These are phyloP conservation scores for Corythoichthys haematopterus DNA, from an alignment of 2,113 vertebrate genomes.

Conservation along the genomic window DNA sequence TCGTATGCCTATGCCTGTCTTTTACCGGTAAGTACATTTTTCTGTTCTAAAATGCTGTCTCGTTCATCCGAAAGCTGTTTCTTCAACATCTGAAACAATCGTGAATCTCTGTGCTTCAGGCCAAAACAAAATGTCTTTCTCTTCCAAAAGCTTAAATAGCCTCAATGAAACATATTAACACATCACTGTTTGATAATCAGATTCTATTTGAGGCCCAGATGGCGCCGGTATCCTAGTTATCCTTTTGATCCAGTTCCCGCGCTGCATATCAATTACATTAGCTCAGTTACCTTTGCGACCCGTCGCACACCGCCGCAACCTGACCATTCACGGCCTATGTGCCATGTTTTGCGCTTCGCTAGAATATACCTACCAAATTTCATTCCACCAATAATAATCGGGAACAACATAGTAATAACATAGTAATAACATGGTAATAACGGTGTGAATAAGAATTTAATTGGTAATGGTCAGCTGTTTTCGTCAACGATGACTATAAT, in stretches of 20 bases:
- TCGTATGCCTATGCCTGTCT: slow-evolving; percentile 50
- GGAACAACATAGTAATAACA: too few species aligned
- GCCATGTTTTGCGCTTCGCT: too few species aligned
- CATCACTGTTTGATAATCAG: slow-evolving; percentile 59
- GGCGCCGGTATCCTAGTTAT: slow-evolving; percentile 45
- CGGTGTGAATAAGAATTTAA: too few species aligned
- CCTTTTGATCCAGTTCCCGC: slow-evolving; percentile 54
- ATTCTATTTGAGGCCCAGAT: slow-evolving; percentile 48
- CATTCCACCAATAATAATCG: too few species aligned
- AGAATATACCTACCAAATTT: too few species aligned
- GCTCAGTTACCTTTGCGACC: slow-evolving; percentile 62
- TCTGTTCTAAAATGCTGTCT: background rate
- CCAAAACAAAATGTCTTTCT: too few species aligned
- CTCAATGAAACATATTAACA: slow-evolving; percentile 53
- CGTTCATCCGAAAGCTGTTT: background rate
- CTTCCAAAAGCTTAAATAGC: background rate
- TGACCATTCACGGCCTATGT: slow-evolving; percentile 4
- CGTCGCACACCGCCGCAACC: slow-evolving; percentile 33
- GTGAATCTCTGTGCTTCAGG: too few species aligned
- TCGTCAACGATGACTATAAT: too few species aligned
- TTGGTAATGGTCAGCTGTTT: too few species aligned
- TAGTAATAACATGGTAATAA: too few species aligned
- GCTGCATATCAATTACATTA: slow-evolving; percentile 61
- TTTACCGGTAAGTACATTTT: slow-evolving; percentile 55
- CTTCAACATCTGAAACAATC: background rate